These are phyloP conservation scores for Synodontis membranacea DNA, from an alignment of 2,113 vertebrate genomes.

Conservation along the genomic window DNA sequence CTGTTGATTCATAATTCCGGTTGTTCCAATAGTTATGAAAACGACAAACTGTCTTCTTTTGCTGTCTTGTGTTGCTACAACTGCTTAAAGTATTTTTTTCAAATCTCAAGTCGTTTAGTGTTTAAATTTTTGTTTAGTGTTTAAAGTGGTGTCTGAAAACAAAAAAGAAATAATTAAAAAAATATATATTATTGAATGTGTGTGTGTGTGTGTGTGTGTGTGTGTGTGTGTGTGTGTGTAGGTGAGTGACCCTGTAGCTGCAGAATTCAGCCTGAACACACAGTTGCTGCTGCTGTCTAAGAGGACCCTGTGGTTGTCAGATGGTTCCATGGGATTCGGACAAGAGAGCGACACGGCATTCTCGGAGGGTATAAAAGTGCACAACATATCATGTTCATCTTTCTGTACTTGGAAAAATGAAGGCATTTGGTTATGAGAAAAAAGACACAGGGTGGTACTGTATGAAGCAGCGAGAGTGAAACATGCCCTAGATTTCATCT, in stretches of 20 bases:
- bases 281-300: conserved; percentile 82
- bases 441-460: neutral
- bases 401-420: neutral
- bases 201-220: neutral
- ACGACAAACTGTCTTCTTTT: neutral
- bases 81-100: neutral
- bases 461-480: neutral
- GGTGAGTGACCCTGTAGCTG: conserved; percentile 82
- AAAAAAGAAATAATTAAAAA: neutral
- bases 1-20: neutral
- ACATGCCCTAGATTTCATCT: neutral
- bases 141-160: neutral
- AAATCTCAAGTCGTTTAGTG: too few species aligned
- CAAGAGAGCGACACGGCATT: conserved; percentile 78
- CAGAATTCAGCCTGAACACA: conserved; percentile 83
- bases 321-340: conserved; percentile 82
- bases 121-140: too few species aligned
- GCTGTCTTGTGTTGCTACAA: neutral
- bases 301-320: conserved; percentile 79
- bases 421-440: neutral
- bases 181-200: neutral
- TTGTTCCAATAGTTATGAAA: neutral
- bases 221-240: conserved; percentile 47
- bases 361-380: conserved; percentile 72
- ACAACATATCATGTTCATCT: conserved; percentile 43